Conservation (phyloP, 2,113 vertebrate species). For the Xenus cinereus region DNA sequence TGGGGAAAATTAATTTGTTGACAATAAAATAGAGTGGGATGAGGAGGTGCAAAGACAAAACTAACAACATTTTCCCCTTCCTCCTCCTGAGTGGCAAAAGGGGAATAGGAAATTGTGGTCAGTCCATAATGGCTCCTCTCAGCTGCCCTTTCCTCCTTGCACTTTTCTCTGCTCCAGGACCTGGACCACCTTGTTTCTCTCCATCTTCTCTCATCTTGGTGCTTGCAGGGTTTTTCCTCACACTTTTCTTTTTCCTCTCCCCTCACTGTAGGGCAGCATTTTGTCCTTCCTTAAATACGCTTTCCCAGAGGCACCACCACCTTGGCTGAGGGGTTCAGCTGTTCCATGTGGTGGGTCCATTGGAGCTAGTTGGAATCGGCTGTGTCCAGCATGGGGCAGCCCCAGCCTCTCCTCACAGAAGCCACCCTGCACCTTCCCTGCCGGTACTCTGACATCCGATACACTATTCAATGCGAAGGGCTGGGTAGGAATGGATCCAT, state of each 20-base stretch:
- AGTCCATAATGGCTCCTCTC: not conserved
- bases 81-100: accelerated
- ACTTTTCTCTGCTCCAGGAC: not conserved
- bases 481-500: not conserved
- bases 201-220: not conserved
- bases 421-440: not conserved
- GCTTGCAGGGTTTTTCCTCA: not conserved
- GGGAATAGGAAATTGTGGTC: not conserved
- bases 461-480: not conserved
- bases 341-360: accelerated
- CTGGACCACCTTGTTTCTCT: not conserved
- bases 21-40: not conserved
- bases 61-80: not conserved
- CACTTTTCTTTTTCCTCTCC: not conserved
- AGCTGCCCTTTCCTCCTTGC: not conserved
- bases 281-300: not conserved
- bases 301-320: not conserved
- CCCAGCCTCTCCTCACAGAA: not conserved
- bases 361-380: accelerated
- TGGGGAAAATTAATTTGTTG: not conserved
- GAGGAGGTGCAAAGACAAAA: not conserved
- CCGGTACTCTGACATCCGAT: no score
- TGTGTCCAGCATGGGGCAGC: accelerated
- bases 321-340: not conserved
- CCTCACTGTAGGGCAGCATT: not conserved